These are phyloP conservation scores for Bostrychus sinensis DNA, from an alignment of 2,113 vertebrate species.

Conservation along the genomic window DNA sequence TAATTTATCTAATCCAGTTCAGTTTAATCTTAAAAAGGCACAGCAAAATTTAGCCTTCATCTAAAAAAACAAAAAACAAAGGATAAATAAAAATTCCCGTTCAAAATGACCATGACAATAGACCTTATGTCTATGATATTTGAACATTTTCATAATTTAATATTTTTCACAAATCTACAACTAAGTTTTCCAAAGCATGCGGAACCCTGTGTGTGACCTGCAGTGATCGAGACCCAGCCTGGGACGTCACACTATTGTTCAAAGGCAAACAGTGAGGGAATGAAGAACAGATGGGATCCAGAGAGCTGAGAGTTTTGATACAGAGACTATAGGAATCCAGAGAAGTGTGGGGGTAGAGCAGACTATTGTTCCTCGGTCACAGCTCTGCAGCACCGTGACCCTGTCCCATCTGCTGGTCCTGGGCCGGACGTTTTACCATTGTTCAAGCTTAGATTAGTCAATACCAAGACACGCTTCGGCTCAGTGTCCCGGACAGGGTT, in stretches of 20 bases:
- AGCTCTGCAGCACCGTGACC: conserved; percentile 46
- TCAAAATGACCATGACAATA: too few species aligned
- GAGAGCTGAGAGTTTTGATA: conserved; percentile 53
- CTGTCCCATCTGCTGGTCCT: conserved; percentile 72
- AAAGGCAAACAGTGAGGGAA: conserved; percentile 51
- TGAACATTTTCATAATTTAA: too few species aligned
- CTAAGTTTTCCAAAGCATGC: too few species aligned
- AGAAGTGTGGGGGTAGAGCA: conserved; percentile 28
- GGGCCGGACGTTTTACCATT: conserved; percentile 47
- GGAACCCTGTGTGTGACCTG: neutral
- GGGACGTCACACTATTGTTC: conserved; percentile 53
- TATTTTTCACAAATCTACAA: too few species aligned
- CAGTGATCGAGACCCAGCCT: too few species aligned
- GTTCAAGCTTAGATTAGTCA: conserved; percentile 47
- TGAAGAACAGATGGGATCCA: conserved; percentile 78
- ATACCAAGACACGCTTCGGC: conserved; percentile 58
- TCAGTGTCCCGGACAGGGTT: conserved; percentile 20
- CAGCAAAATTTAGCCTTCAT: too few species aligned
- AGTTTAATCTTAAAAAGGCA: too few species aligned
- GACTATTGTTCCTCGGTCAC: conserved; percentile 66
- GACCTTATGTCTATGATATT: too few species aligned
- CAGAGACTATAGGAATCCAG: conserved; percentile 67
- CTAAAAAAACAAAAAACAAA: too few species aligned
- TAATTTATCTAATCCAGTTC: too few species aligned
- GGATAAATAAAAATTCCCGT: too few species aligned